Percentiles rank a stretch among this genome's conserved stretches.
Evolutionary conservation across 2,888 invertebrate genomes (phyloP).

Genomic region (Rhagonycha fulva): DNA sequence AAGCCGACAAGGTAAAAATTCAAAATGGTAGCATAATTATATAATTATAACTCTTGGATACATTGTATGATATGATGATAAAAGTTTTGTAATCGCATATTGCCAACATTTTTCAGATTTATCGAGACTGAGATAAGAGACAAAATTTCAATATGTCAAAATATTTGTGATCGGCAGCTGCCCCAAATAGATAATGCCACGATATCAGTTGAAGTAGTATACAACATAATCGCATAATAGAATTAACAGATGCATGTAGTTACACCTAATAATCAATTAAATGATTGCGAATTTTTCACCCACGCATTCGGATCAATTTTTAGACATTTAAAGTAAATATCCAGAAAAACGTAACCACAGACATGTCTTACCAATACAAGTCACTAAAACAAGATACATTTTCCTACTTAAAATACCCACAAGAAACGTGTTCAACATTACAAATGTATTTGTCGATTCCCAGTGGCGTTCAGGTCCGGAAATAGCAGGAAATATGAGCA

Average conservation of each 20-base stretch:
- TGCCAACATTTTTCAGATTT: background rate
- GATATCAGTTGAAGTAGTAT: background rate
- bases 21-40: background rate
- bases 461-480: constrained; percentile 29
- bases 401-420: constrained; percentile 28
- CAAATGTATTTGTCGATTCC: constrained; percentile 14
- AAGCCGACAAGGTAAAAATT: background rate
- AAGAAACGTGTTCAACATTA: constrained; percentile 30
- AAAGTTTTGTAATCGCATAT: background rate
- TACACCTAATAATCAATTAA: background rate
- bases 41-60: too few species aligned
- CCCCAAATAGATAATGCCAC: background rate
- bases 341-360: constrained; percentile 2
- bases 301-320: background rate
- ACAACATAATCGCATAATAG: background rate
- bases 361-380: constrained; percentile 8
- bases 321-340: background rate
- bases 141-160: background rate
- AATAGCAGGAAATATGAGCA: constrained; percentile 21
- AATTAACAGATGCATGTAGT: background rate
- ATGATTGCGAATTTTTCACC: background rate
- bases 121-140: background rate
- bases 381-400: constrained; percentile 29
- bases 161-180: background rate
- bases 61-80: background rate